Conservation (phyloP, 2,113 vertebrate species). For the Plecotus auritus region DNA sequence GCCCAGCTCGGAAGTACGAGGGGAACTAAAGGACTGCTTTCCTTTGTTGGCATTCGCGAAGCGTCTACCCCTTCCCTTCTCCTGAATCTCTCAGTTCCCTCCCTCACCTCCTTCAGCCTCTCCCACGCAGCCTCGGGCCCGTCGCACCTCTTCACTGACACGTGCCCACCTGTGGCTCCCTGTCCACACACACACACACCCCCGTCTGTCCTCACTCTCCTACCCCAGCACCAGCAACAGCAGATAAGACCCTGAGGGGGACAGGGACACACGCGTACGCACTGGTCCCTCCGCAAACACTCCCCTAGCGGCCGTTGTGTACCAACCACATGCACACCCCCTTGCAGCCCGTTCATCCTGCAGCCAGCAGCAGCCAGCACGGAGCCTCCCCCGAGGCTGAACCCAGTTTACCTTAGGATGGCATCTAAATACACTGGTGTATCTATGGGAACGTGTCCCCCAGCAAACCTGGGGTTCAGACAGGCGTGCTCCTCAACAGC, state of each 20-base stretch:
- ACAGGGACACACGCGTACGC: background rate
- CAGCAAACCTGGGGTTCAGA: background rate
- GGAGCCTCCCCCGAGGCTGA: background rate
- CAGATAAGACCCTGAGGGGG: background rate
- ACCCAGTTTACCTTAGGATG: background rate
- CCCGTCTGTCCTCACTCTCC: background rate
- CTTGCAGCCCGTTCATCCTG: background rate
- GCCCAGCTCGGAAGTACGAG: background rate
- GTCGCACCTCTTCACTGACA: rapidly evolving
- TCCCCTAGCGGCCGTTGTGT: background rate
- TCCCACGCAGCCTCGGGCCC: background rate
- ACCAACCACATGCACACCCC: background rate
- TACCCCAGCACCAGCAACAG: too few species aligned
- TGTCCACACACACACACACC: background rate
- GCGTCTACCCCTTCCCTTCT: background rate
- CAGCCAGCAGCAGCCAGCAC: background rate
- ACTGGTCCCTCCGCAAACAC: background rate
- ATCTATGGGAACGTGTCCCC: background rate
- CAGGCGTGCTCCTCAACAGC: background rate
- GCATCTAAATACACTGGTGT: background rate
- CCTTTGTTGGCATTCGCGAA: background rate
- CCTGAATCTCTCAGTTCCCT: background rate
- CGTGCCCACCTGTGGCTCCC: background rate
- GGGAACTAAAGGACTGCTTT: background rate
- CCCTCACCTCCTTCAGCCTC: background rate